A percentile compares a stretch with the other conserved stretches of the same genome.
Evolutionary conservation across 2,888 invertebrate species (phyloP).

Genomic region (Chirona hameri): DNA sequence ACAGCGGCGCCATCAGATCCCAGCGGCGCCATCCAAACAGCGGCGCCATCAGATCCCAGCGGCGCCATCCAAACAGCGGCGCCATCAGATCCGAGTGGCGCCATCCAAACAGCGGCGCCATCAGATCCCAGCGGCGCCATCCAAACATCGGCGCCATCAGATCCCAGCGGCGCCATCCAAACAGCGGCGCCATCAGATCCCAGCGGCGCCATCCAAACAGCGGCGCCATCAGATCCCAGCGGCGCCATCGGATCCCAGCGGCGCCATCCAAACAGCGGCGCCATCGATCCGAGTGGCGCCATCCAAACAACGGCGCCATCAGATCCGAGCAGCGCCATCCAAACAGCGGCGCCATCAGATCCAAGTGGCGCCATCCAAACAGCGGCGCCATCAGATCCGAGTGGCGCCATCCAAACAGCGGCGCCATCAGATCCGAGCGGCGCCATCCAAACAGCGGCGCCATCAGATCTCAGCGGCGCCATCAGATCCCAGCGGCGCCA

Average conservation of each 20-base stretch:
- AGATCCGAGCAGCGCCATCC: neutral
- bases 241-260: neutral
- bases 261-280: neutral
- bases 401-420: neutral
- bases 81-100: neutral
- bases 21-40: neutral
- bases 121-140: neutral
- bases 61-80: neutral
- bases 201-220: neutral
- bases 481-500: neutral
- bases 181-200: too few relatives aligned
- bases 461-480: neutral
- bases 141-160: neutral
- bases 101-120: neutral
- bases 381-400: neutral
- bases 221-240: neutral
- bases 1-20: neutral
- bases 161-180: neutral
- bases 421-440: too few relatives aligned
- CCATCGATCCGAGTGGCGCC: neutral
- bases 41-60: too few relatives aligned
- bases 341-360: neutral
- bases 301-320: neutral
- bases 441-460: neutral
- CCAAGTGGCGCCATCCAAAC: neutral